Conservation (phyloP, 2,888 invertebrate species). For the Aquatica leii region DNA sequence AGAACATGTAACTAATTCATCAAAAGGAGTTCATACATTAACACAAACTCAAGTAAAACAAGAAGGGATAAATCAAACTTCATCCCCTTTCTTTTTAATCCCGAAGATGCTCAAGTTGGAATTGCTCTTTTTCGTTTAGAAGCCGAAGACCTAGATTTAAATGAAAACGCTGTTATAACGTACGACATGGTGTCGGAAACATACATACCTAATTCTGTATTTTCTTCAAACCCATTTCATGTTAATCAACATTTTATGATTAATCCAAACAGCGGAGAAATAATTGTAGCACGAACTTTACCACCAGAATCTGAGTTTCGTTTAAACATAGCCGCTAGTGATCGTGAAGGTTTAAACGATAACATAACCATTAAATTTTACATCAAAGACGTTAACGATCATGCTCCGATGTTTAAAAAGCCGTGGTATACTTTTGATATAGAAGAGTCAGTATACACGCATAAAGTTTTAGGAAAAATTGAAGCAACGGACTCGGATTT, state of each 20-base stretch:
- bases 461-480: constrained; percentile 76
- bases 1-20: constrained; percentile 51
- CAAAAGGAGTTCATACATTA: constrained; percentile 47
- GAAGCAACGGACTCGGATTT: constrained; percentile 82
- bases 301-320: constrained; percentile 79
- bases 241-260: constrained; percentile 76
- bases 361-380: constrained; percentile 74
- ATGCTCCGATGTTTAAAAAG: constrained; percentile 82
- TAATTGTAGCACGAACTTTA: constrained; percentile 74
- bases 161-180: constrained; percentile 73
- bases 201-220: constrained; percentile 66
- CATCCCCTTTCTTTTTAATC: constrained; percentile 71
- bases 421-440: constrained; percentile 85
- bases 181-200: constrained; percentile 76
- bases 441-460: constrained; percentile 78
- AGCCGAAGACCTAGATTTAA: constrained; percentile 78
- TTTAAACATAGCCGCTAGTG: constrained; percentile 78
- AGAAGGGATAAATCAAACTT: constrained; percentile 45
- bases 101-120: constrained; percentile 79
- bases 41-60: constrained; percentile 49
- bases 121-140: constrained; percentile 73
- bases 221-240: constrained; percentile 61
- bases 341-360: constrained; percentile 78
- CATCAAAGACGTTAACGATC: constrained; percentile 83
- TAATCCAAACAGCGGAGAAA: constrained; percentile 78